Conservation (phyloP, 2,113 vertebrate species). For the Apus apus region DNA sequence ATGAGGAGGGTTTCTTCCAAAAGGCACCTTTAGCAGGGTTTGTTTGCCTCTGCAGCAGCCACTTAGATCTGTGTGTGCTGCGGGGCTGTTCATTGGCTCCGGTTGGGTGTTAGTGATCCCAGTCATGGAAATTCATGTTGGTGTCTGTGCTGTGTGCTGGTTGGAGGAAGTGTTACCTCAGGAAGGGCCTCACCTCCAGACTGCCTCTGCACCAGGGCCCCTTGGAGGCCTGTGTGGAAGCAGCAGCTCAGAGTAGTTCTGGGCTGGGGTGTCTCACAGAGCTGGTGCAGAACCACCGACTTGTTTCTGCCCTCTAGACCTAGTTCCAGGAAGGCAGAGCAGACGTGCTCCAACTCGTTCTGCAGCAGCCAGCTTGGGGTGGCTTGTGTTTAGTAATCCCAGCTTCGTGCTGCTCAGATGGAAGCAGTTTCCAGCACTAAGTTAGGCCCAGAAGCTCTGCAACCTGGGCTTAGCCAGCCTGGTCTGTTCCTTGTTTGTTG, state of each 20-base stretch:
- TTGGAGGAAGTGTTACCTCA: not conserved
- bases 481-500: not conserved
- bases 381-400: not conserved
- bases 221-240: not conserved
- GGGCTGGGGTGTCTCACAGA: not conserved
- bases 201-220: not conserved
- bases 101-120: not conserved
- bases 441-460: not conserved
- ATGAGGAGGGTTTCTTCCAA: not conserved
- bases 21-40: not conserved
- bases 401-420: not conserved
- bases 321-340: not conserved
- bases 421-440: not conserved
- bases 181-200: not conserved
- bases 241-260: not conserved
- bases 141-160: not conserved
- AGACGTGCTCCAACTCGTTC: not conserved
- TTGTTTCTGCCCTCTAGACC: not conserved
- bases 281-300: rapidly evolving
- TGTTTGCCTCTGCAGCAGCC: not conserved
- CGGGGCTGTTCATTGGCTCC: not conserved
- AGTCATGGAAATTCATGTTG: not conserved
- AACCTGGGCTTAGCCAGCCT: rapidly evolving
- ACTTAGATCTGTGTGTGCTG: not conserved
- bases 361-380: not conserved